Conservation (phyloP, 2,888 invertebrate genomes). For the Abrostola tripartita region DNA sequence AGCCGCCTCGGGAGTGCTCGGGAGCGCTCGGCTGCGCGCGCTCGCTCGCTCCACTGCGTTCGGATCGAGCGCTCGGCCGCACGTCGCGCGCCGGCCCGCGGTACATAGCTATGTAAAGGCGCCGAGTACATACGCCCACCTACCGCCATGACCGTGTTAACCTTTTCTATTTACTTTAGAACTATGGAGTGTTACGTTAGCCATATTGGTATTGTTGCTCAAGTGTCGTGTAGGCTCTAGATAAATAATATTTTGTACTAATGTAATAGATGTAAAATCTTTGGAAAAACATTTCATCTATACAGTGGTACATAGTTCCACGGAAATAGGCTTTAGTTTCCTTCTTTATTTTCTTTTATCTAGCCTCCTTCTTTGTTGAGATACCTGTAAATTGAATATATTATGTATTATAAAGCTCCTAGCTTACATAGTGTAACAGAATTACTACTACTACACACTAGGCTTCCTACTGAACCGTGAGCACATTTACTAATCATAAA, state of each 20-base stretch:
- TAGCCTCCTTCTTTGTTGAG: too few relatives aligned
- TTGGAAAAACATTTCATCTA: too few relatives aligned
- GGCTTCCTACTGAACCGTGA: too few relatives aligned
- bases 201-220: conserved; percentile 18
- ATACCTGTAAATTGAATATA: too few relatives aligned
- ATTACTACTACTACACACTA: too few relatives aligned
- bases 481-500: too few relatives aligned
- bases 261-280: too few relatives aligned
- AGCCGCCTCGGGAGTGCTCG: conserved; percentile 48
- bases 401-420: too few relatives aligned
- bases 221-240: conserved; percentile 17
- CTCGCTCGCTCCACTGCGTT: conserved; percentile 48
- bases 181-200: conserved; percentile 27
- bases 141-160: conserved; percentile 50
- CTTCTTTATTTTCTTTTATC: too few relatives aligned
- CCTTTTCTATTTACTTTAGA: conserved; percentile 53
- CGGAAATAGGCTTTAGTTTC: too few relatives aligned
- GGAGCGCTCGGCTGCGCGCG: conserved; percentile 62
- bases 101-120: conserved; percentile 38
- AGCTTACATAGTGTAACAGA: too few relatives aligned
- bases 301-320: too few relatives aligned
- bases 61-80: conserved; percentile 37
- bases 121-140: conserved; percentile 26
- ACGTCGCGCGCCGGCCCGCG: conserved; percentile 1
- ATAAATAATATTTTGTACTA: neutral